These are phyloP conservation scores for Silurus glanis DNA, from an alignment of 2,113 vertebrate species.

Conservation along the genomic window DNA sequence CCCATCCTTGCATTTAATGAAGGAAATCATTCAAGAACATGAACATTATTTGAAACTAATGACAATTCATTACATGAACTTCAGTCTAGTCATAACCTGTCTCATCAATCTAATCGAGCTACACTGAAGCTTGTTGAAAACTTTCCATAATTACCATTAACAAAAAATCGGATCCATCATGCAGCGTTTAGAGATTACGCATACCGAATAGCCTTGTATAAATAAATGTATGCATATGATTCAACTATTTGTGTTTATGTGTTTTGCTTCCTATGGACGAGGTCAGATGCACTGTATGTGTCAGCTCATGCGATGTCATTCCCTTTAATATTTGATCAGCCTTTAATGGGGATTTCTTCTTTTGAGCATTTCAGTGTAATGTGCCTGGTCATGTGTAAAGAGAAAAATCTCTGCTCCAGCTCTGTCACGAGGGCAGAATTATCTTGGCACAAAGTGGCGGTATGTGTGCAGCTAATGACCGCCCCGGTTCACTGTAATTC, in stretches of 20 bases:
- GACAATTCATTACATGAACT: neutral
- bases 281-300: neutral
- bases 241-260: neutral
- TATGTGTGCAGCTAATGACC: slow-evolving; percentile 32
- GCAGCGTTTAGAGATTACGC: neutral
- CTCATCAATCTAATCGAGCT: neutral
- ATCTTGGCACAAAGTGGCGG: neutral
- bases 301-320: neutral
- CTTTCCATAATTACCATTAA: neutral
- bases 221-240: neutral
- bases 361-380: slow-evolving; percentile 24
- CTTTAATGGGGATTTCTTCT: neutral
- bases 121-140: neutral
- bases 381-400: neutral
- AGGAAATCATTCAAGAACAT: neutral
- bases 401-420: neutral
- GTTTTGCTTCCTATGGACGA: neutral
- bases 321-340: neutral
- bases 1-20: neutral
- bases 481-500: slow-evolving; percentile 38
- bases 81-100: neutral
- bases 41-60: neutral
- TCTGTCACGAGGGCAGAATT: slow-evolving; percentile 3
- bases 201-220: neutral
- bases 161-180: neutral